Evolutionary conservation across 2,113 vertebrate genomes (phyloP).

Genomic region (Zingel zingel): DNA sequence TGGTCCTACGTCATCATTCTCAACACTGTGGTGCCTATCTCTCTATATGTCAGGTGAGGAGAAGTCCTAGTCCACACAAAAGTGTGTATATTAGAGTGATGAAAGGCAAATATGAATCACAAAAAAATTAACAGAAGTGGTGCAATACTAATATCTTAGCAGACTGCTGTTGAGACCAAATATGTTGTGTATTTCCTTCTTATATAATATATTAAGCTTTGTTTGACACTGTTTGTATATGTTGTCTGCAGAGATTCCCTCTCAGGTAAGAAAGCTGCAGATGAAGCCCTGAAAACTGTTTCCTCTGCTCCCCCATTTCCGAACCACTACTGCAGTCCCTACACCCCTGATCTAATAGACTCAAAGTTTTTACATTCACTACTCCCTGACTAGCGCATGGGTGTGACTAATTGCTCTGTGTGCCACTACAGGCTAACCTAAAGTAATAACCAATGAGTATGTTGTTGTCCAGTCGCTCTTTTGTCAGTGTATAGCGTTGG

Average conservation of each 20-base stretch:
- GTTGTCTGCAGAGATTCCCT: neutral
- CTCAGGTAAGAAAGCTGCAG: constrained; percentile 2
- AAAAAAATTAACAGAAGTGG: neutral
- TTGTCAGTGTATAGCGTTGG: neutral
- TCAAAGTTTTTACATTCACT: neutral
- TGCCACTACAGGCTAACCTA: no score
- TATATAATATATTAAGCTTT: neutral
- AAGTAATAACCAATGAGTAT: neutral
- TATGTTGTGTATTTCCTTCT: neutral
- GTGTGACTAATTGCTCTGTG: neutral
- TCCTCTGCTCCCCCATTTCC: neutral
- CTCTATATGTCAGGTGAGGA: constrained; percentile 93
- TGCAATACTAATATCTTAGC: neutral
- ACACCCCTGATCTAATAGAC: neutral
- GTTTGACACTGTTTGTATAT: neutral
- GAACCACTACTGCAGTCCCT: neutral
- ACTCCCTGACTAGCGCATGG: neutral
- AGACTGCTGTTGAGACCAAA: neutral
- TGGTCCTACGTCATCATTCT: constrained; percentile 99
- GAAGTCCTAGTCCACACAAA: neutral
- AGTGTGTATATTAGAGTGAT: neutral
- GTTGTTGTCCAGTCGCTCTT: neutral
- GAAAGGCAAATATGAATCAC: neutral
- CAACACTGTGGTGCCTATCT: constrained; percentile 97
- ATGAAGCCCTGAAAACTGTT: neutral